These are phyloP conservation scores for Peromyscus eremicus DNA, from an alignment of 2,797 vertebrate genomes.

Conservation along the genomic window DNA sequence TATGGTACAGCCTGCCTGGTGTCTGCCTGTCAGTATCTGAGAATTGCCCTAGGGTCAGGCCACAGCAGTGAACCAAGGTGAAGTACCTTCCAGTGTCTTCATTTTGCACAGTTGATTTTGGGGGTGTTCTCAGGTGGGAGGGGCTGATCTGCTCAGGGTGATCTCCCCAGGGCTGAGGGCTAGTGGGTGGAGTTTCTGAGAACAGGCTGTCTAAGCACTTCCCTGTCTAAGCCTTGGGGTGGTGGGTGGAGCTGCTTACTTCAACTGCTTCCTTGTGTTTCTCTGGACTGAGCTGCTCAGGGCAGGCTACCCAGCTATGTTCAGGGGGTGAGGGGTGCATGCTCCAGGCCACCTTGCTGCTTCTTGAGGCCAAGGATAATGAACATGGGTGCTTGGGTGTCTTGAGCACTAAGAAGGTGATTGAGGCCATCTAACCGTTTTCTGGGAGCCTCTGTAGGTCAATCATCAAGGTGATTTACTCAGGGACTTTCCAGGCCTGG, in stretches of 20 bases:
- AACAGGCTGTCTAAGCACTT: neutral
- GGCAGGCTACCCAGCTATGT: neutral
- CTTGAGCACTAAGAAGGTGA: neutral
- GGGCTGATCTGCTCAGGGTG: neutral
- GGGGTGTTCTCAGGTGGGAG: neutral
- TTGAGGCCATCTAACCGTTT: neutral
- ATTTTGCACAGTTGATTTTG: neutral
- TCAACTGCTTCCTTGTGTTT: neutral
- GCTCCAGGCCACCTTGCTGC: neutral
- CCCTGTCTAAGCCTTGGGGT: neutral
- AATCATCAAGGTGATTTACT: neutral
- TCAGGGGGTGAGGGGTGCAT: neutral
- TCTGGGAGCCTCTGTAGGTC: neutral
- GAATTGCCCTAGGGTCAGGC: neutral
- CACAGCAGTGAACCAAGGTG: neutral
- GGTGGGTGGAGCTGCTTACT: neutral
- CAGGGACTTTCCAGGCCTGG: neutral
- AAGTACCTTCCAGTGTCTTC: neutral
- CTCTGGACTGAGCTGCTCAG: neutral
- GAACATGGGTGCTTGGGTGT: neutral
- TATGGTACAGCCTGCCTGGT: neutral
- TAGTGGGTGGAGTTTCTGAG: neutral
- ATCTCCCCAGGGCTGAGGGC: neutral
- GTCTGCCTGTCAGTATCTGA: neutral
- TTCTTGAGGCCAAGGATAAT: neutral